phyloP scores from a whole-genome alignment of 1,140 invertebrate species.

The Vanessa atalanta region DNA sequence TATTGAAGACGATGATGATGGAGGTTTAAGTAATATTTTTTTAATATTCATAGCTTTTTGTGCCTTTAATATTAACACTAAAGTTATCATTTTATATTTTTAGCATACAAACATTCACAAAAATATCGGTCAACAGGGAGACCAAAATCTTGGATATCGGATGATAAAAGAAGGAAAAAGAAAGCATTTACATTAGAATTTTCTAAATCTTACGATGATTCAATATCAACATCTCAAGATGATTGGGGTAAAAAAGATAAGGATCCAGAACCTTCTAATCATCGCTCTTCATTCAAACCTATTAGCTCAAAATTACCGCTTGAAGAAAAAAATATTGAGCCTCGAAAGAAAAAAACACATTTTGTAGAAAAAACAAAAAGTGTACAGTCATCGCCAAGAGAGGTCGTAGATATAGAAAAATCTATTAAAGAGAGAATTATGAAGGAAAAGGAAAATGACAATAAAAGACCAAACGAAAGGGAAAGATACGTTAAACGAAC shows the following conservation, averaged over 20 bases:
- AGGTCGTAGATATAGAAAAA: slow-evolving; percentile 66
- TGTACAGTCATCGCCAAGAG: slow-evolving; percentile 76
- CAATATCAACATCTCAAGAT: slow-evolving; percentile 77
- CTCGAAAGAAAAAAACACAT: slow-evolving; percentile 75
- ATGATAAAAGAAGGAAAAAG: slow-evolving; percentile 84
- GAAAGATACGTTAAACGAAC: slow-evolving; percentile 78
- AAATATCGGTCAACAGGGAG: slow-evolving; percentile 74
- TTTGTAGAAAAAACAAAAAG: slow-evolving; percentile 81
- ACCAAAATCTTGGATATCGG: slow-evolving; percentile 82
- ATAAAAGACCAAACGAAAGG: slow-evolving; percentile 70
- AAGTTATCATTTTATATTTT: slow-evolving; percentile 36
- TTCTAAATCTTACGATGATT: slow-evolving; percentile 78
- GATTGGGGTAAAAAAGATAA: slow-evolving; percentile 72
- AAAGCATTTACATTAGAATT: slow-evolving; percentile 87
- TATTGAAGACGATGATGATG: slow-evolving; percentile 84
- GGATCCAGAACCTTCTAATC: slow-evolving; percentile 53
- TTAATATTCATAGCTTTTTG: not conserved
- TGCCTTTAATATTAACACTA: not conserved
- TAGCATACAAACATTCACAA: slow-evolving; percentile 79
- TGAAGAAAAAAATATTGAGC: slow-evolving; percentile 64
- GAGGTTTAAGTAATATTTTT: slow-evolving; percentile 75
- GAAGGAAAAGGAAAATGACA: slow-evolving; percentile 78
- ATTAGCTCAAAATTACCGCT: slow-evolving; percentile 56
- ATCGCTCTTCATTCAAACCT: slow-evolving; percentile 57
- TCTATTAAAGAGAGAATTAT: slow-evolving; percentile 72